Percentiles rank a stretch among this genome's conserved stretches.
phyloP scores from a whole-genome alignment of 2,113 vertebrate species.

The Lynx canadensis region DNA sequence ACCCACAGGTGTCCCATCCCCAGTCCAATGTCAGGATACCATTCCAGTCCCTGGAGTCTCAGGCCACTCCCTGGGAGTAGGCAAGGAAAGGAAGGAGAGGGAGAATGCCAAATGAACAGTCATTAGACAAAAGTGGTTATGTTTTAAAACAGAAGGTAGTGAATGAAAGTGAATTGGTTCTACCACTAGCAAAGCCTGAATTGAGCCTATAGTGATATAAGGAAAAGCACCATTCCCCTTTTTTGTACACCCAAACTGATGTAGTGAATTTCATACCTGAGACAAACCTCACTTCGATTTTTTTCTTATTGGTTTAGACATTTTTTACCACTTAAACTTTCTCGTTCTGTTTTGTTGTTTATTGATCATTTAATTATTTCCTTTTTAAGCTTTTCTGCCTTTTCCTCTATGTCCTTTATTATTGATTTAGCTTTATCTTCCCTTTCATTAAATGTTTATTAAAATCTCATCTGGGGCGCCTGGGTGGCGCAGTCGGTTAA shows the following conservation, averaged over 20 bases:
- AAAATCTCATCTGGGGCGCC: constrained; percentile 1
- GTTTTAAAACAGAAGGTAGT: not conserved
- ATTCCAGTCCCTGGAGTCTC: not conserved
- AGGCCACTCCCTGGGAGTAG: not conserved
- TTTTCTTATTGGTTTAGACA: not conserved
- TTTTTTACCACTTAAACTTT: not conserved
- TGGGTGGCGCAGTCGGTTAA: too few relatives aligned
- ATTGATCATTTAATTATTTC: not conserved
- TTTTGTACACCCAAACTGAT: not conserved
- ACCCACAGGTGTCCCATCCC: not conserved
- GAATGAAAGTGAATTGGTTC: not conserved
- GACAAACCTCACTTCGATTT: not conserved
- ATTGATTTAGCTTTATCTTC: constrained; percentile 6
- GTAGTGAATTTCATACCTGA: not conserved
- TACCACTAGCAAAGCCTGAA: constrained; percentile 6
- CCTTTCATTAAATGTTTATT: not conserved
- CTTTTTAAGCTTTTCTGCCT: constrained; percentile 21
- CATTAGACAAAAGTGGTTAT: not conserved
- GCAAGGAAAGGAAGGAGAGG: not conserved
- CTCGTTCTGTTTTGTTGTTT: not conserved
- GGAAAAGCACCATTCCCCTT: not conserved
- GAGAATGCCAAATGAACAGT: not conserved
- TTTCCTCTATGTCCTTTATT: not conserved
- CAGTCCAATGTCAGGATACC: not conserved
- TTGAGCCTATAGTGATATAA: not conserved